A percentile compares a stretch with the other conserved stretches of the same genome.
Conservation (phyloP, 2,888 invertebrate species). For the Pheosia gnoma region DNA sequence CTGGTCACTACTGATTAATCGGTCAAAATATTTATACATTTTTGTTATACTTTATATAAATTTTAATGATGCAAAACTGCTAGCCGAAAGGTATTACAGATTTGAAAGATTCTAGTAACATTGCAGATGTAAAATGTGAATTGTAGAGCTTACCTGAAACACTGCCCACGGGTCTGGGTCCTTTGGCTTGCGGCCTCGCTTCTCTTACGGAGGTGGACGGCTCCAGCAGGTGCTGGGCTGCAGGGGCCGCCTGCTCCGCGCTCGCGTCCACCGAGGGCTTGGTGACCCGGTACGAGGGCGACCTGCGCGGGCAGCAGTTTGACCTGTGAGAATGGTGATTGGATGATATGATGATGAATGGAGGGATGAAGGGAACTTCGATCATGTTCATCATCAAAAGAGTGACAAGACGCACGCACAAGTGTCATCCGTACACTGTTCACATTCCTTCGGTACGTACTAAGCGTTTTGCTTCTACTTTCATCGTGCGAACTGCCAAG, state of each 20-base stretch:
- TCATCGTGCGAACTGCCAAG: no score
- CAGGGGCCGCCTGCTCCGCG: conserved; percentile 55
- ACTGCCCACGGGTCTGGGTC: conserved; percentile 83
- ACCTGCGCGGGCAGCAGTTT: conserved; percentile 81
- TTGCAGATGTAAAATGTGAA: background rate
- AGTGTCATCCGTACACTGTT: no score
- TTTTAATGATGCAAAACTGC: no score
- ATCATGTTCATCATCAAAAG: no score
- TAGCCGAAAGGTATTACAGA: no score
- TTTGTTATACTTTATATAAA: no score
- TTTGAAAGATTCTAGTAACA: no score
- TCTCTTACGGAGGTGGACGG: conserved; percentile 62
- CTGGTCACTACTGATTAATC: no score
- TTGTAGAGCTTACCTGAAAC: conserved; percentile 77
- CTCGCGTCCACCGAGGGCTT: conserved; percentile 77
- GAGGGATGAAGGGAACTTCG: background rate
- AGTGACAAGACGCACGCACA: no score
- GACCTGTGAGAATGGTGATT: conserved; percentile 53
- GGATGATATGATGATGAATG: conserved; percentile 16
- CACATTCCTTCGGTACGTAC: no score
- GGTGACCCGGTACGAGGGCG: conserved; percentile 85
- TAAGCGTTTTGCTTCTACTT: no score
- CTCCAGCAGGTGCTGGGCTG: conserved; percentile 60
- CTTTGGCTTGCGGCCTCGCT: conserved; percentile 74
- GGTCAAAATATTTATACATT: no score